phyloP scores from a whole-genome alignment of 1,140 invertebrate genomes.

The Lutraria rhynchaena region DNA sequence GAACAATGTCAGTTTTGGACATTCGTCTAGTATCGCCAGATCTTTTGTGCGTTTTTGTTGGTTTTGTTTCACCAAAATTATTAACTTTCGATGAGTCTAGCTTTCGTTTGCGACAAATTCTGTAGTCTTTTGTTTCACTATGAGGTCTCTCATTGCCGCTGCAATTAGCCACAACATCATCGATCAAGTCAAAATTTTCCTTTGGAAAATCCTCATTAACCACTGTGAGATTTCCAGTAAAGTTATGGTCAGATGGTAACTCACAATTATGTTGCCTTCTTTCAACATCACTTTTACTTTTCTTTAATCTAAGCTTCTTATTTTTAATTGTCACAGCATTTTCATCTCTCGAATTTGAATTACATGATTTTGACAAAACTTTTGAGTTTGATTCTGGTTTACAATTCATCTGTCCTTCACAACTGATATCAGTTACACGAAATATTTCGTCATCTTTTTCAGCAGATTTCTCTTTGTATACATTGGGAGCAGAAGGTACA shows the following conservation, averaged over 20 bases:
- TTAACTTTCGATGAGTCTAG: background rate
- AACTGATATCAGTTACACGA: slow-evolving; percentile 15
- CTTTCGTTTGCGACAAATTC: slow-evolving; percentile 12
- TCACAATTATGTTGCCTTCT: background rate
- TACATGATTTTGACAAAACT: background rate
- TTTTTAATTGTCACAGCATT: slow-evolving; percentile 4
- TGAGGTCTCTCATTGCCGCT: too few relatives aligned
- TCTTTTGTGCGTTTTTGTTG: slow-evolving; percentile 28
- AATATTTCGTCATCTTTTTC: slow-evolving; percentile 38
- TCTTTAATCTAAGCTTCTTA: slow-evolving; percentile 41
- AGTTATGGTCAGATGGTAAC: too few relatives aligned
- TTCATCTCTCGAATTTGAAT: background rate
- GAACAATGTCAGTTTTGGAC: slow-evolving; percentile 23
- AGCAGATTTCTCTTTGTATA: background rate
- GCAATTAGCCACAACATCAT: too few relatives aligned
- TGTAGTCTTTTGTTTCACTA: background rate
- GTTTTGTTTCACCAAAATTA: background rate
- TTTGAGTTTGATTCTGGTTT: slow-evolving; percentile 10
- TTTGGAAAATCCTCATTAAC: too few relatives aligned
- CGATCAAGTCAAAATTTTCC: too few relatives aligned
- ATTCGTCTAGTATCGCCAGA: slow-evolving; percentile 7
- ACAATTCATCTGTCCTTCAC: background rate
- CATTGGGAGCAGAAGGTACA: background rate
- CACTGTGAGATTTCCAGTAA: too few relatives aligned
- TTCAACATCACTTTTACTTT: slow-evolving; percentile 44